phyloP scores from a whole-genome alignment of 2,888 invertebrate species.

The Parapristionchus giblindavisi region DNA sequence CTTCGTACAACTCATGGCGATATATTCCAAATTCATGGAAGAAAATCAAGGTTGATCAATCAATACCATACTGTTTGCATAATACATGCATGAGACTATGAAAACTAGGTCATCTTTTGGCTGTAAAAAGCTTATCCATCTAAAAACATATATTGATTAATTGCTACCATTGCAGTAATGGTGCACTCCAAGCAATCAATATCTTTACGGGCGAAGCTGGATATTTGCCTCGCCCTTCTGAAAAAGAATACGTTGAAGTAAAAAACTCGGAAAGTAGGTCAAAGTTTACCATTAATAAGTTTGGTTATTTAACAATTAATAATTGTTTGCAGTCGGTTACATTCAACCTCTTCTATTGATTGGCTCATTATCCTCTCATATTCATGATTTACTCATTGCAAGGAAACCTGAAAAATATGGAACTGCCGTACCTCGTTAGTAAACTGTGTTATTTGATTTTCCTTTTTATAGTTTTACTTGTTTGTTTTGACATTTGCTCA shows the following conservation, averaged over 20 bases:
- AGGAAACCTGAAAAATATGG: slow-evolving; percentile 1
- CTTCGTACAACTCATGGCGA: slow-evolving; percentile 28
- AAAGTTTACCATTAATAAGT: neutral
- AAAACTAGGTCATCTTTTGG: too few species aligned
- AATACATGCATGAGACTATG: neutral
- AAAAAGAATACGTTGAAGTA: slow-evolving; percentile 26
- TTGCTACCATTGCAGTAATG: neutral
- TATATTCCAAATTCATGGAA: slow-evolving; percentile 27
- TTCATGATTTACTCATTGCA: slow-evolving; percentile 22
- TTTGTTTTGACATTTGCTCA: neutral
- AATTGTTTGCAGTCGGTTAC: slow-evolving; percentile 13
- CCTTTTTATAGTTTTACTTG: neutral
- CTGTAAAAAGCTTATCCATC: too few species aligned
- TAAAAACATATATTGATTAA: neutral
- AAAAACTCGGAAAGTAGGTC: neutral
- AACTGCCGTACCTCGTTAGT: slow-evolving; percentile 8
- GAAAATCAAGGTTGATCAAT: neutral
- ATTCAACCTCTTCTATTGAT: slow-evolving; percentile 24
- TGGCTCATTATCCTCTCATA: slow-evolving; percentile 23
- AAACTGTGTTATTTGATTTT: neutral
- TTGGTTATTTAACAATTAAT: neutral
- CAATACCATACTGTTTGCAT: neutral
- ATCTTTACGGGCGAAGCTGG: slow-evolving; percentile 23
- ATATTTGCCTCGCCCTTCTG: slow-evolving; percentile 6
- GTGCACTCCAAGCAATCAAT: slow-evolving; percentile 8